Percentiles rank a stretch among this genome's conserved stretches.
These are phyloP conservation scores for Lycorma delicatula DNA, from an alignment of 1,140 invertebrate species.

Conservation along the genomic window DNA sequence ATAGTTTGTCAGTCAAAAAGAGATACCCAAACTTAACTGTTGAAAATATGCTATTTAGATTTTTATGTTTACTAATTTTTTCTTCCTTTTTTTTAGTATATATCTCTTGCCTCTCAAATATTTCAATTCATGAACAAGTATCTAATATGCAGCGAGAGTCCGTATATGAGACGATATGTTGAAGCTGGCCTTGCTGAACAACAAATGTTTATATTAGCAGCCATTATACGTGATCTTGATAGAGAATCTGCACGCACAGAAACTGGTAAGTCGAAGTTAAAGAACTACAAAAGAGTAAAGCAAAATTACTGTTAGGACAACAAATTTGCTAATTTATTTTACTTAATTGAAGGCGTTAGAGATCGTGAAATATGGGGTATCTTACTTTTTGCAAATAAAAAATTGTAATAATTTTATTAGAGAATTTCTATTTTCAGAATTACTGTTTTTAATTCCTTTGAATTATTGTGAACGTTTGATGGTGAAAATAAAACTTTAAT, in stretches of 20 bases:
- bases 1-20: not conserved
- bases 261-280: conserved; percentile 46
- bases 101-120: conserved; percentile 67
- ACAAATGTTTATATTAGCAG: conserved; percentile 71
- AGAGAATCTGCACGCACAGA: conserved; percentile 72
- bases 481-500: too few relatives aligned
- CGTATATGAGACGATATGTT: conserved; percentile 47
- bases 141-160: conserved; percentile 53
- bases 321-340: too few relatives aligned
- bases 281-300: too few relatives aligned
- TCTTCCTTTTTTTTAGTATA: conserved; percentile 53
- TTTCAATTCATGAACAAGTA: conserved; percentile 64
- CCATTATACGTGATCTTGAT: conserved; percentile 78
- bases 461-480: too few relatives aligned
- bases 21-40: not conserved
- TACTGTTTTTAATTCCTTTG: too few relatives aligned
- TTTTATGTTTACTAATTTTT: conserved; percentile 12
- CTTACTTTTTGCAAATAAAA: too few relatives aligned
- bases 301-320: too few relatives aligned
- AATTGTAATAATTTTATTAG: too few relatives aligned
- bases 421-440: too few relatives aligned
- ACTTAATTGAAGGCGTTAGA: too few relatives aligned
- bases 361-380: too few relatives aligned
- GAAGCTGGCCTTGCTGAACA: conserved; percentile 58
- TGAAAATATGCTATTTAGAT: not conserved